Conservation (phyloP, 1,140 invertebrate species). For the Argopecten irradians region DNA sequence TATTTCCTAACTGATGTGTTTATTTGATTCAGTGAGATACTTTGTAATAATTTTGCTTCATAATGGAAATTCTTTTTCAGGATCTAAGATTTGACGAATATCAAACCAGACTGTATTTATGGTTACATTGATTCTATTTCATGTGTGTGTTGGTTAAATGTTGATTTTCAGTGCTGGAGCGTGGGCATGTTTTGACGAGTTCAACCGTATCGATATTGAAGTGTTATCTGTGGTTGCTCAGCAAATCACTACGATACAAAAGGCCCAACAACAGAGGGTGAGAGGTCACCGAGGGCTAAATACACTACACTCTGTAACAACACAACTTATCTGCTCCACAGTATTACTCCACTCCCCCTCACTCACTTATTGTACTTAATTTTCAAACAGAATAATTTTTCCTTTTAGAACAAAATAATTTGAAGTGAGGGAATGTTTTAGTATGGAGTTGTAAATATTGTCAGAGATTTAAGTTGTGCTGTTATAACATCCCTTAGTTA, state of each 20-base stretch:
- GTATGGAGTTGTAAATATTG: not conserved
- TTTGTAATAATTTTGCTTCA: too few species aligned
- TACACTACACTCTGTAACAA: too few species aligned
- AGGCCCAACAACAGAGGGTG: slow-evolving; percentile 73
- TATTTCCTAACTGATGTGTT: too few species aligned
- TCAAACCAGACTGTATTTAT: not conserved
- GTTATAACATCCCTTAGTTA: not conserved
- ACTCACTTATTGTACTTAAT: too few species aligned
- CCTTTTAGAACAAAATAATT: not conserved
- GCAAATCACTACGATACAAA: slow-evolving; percentile 77
- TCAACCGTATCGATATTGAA: slow-evolving; percentile 79
- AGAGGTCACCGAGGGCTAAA: slow-evolving; percentile 26
- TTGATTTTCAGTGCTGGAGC: slow-evolving; percentile 74
- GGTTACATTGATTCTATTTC: not conserved
- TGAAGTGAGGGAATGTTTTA: not conserved
- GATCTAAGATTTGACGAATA: not conserved
- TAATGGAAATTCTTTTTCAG: not conserved
- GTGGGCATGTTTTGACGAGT: slow-evolving; percentile 79
- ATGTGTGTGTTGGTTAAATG: not conserved
- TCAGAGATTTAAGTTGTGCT: not conserved
- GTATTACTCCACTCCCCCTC: too few species aligned
- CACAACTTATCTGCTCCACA: too few species aligned
- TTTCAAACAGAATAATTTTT: not conserved
- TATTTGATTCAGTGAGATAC: too few species aligned
- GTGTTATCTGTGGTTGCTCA: slow-evolving; percentile 78